Evolutionary conservation across 2,113 vertebrate genomes (phyloP), one percentile per base, ranked within the genome.

Genomic region (Alethe castanea): DNA sequence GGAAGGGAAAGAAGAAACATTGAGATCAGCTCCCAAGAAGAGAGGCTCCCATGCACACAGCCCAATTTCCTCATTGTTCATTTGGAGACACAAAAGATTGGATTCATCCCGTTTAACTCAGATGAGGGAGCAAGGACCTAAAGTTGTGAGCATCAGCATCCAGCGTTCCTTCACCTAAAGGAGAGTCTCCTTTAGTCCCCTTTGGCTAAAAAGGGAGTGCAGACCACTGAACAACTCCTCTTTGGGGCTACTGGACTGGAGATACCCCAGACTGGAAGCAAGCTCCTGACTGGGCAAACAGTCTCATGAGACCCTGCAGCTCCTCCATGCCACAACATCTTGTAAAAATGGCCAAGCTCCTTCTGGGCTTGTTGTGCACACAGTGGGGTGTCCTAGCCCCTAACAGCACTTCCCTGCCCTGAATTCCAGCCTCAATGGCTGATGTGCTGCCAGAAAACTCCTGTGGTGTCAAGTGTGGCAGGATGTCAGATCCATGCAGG

Each of bases 41-140:
- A 78, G 76, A 69, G 15, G n/a, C 17, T 90, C 14, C 1, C 2
- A 45, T 5, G 52, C 11, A 35, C 8, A 38, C 0, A 3, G 24
- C 7, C 26, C 24, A 26, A 6, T 53, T 54, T 88, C 3, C 66
- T 59, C 28, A 15, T 1, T 35, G 28, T 20, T 92, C 56, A 14
- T 66, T 92, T 29, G 35, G 54, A n/a, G 59, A 67, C 35, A 45
- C 44, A 36, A 24, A 67, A 67, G 19, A 18, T 29, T 90, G 71
- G 20, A 76, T 35, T 29, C 6, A 12, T 19, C 35, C 45, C 24
- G 11, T 47, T 78, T 38, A 26, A 71, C 45, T 76, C 8, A 6
- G 54, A 66, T 22, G 8, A 33, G 35, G 26, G 12, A 72, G 29
- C 6, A 76, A 86, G 35, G 44, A 76, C 8, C 36, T 31, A 1